Conservation (phyloP, 2,888 invertebrate genomes). For the Cynaeus angustus region DNA sequence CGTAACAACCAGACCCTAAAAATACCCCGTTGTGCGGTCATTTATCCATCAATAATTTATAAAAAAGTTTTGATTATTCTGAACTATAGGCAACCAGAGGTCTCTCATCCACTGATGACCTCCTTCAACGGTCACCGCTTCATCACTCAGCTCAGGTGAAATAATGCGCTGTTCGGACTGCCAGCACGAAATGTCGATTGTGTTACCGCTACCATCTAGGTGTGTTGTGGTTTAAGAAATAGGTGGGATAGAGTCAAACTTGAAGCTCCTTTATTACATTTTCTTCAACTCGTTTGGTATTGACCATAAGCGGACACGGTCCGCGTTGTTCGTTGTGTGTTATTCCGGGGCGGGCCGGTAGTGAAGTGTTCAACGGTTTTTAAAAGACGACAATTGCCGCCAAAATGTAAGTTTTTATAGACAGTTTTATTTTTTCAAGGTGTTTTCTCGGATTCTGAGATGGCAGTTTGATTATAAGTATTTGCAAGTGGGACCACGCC, state of each 20-base stretch:
- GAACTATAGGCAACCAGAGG: neutral
- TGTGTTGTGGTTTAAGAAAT: slow-evolving; percentile 46
- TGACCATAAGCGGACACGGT: slow-evolving; percentile 41
- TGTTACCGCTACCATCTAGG: slow-evolving; percentile 33
- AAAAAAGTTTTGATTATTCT: no score
- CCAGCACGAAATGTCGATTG: slow-evolving; percentile 43
- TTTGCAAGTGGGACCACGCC: slow-evolving; percentile 25
- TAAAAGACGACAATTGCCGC: neutral
- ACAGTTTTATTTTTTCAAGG: slow-evolving; percentile 2
- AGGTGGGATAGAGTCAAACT: slow-evolving; percentile 48
- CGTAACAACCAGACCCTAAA: no score
- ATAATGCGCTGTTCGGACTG: slow-evolving; percentile 23
- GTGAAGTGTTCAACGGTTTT: slow-evolving; percentile 11
- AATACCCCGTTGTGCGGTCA: no score
- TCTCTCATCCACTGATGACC: neutral
- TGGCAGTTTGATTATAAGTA: neutral
- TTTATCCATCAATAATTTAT: no score
- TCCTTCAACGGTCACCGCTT: slow-evolving; percentile 16
- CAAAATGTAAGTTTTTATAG: slow-evolving; percentile 36
- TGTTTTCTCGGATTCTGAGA: neutral
- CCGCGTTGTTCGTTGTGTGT: slow-evolving; percentile 12
- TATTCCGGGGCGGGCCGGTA: slow-evolving; percentile 23
- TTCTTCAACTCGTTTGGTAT: slow-evolving; percentile 47
- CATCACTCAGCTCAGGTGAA: slow-evolving; percentile 27
- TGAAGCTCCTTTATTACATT: slow-evolving; percentile 31